Evolutionary conservation across 2,888 invertebrate species (phyloP), one percentile per base, ranked within the genome.

Genomic region (Furcula furcula): DNA sequence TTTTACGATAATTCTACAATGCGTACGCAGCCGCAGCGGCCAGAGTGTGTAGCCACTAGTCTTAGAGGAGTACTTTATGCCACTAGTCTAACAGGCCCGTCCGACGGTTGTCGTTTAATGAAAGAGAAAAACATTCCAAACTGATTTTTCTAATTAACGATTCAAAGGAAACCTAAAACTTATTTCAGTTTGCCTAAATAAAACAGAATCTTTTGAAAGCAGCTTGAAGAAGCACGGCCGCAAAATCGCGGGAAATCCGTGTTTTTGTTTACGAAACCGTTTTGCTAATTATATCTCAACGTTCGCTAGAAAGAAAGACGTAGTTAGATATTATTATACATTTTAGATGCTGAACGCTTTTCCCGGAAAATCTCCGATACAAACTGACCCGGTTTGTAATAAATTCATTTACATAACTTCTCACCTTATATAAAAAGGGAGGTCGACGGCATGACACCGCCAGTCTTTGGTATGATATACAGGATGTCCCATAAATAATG

Each of bases 261-360:
- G 65, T 61, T 61, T 62, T 55, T 58, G 63, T 67, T 65, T 63
- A 66, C 54, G 20, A 10, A 31, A 33, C 39, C 36, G 42, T 29
- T 44, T 40, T 28, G 60, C 57, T 60, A 56, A 60, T 55, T 59
- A 51, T 59, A 48, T 55, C 47, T 41, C 29, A 34, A 37, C 35
- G 42, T 39, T 48, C 42, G 31, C 36, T 40, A 39, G 51, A 45
- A 54, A 51, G 48, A 56, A 58, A 58, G 60, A 49, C 40, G 51
- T 56, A 59, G 56, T 59, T 46, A 34, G 41, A 40, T 21, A 13
- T 13, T 25, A n/a, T n/a, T n/a, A n/a, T n/a, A n/a, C 34, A 47
- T 44, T 47, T 48, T 55, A 42, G 49, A 40, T 36, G 23, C 30
- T 26, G 26, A 34, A 30, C 32, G 36, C 29, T 41, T 42, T 58